Conservation (phyloP, 1,140 invertebrate species). For the Caerostris extrusa region DNA sequence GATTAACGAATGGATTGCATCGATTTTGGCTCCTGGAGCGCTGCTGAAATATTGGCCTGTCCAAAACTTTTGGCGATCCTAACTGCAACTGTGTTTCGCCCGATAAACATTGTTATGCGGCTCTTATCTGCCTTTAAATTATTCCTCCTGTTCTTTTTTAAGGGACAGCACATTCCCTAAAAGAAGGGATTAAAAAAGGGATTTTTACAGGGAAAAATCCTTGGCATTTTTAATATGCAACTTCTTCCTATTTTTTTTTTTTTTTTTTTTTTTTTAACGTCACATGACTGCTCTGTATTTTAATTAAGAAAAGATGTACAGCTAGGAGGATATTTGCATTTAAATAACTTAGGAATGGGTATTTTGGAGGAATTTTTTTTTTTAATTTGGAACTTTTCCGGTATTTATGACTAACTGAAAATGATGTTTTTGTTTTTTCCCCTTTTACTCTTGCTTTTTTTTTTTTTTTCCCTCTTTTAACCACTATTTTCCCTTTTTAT, state of each 20-base stretch:
- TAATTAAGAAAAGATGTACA: slow-evolving; percentile 66
- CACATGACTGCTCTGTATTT: slow-evolving; percentile 40
- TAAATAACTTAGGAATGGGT: slow-evolving; percentile 62
- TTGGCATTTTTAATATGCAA: slow-evolving; percentile 44
- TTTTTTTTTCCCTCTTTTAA: neutral
- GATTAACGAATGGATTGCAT: slow-evolving; percentile 69
- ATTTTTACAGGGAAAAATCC: neutral
- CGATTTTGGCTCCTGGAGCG: slow-evolving; percentile 50
- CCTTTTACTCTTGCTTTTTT: neutral
- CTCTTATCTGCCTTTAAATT: slow-evolving; percentile 59
- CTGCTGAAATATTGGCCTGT: slow-evolving; percentile 73
- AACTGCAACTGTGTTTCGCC: slow-evolving; percentile 24
- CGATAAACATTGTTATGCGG: slow-evolving; percentile 23
- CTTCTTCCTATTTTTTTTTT: neutral
- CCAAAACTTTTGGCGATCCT: slow-evolving; percentile 64
- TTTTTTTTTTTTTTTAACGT: neutral
- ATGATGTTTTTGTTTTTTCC: neutral
- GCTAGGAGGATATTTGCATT: slow-evolving; percentile 62
- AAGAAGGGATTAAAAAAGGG: neutral
- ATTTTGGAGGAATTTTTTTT: slow-evolving; percentile 22
- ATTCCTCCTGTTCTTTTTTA: slow-evolving; percentile 13
- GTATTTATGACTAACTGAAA: slow-evolving; percentile 51
- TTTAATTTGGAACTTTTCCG: slow-evolving; percentile 12
- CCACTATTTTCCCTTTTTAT: slow-evolving; percentile 40
- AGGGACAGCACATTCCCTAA: neutral